Evolutionary conservation across 1,140 invertebrate species (phyloP), one percentile per base, ranked within the genome.

Genomic region (Aphelenchoides avenae): DNA sequence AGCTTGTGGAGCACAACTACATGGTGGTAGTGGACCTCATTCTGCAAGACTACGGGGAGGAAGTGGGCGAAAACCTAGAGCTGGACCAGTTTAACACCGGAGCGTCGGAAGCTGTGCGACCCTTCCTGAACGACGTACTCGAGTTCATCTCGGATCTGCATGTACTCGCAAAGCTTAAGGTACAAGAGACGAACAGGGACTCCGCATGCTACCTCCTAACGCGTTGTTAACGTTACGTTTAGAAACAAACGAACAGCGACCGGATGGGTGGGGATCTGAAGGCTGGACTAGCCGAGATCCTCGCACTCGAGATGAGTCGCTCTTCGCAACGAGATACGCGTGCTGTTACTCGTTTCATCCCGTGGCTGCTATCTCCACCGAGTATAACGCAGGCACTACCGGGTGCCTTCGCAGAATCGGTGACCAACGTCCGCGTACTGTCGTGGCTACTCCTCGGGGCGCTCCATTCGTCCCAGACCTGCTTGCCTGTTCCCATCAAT

Each of bases 111-210:
- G 91, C 89, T 73, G 86, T 97, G 84, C 82, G 88, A 46, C 87
- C 87, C 57, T 88, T 95, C 75, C 82, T 97, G 5, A 84, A 84
- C n/a, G 94, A 98, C 78, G 86, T 91, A 49, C 81, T 97, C 13
- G 93, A 98, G 47, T 94, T 98, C 76, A 83, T 98, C 57, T 86
- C 88, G 9, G 94, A 99, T 78, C 88, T 96, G 66, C 91, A 98
- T 73, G 90, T 92, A 0, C 83, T 97, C 39, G 90, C 87, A 51
- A 96, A 94, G 83, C 86, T 98, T 26, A 97, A 97, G 84, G 89
- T 91, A 48, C 13, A 53, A 24, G 58, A 64, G 37, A 60, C 22
- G 24, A 59, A 61, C 15, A 36, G n/a, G n/a, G n/a, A n/a, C n/a
- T n/a, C n/a, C n/a, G n/a, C n/a, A n/a, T n/a, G n/a, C n/a, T n/a